A percentile compares a stretch with the other conserved stretches of the same genome.
Evolutionary conservation across 2,113 vertebrate species (phyloP).

Genomic region (Trichomycterus rosablanca): DNA sequence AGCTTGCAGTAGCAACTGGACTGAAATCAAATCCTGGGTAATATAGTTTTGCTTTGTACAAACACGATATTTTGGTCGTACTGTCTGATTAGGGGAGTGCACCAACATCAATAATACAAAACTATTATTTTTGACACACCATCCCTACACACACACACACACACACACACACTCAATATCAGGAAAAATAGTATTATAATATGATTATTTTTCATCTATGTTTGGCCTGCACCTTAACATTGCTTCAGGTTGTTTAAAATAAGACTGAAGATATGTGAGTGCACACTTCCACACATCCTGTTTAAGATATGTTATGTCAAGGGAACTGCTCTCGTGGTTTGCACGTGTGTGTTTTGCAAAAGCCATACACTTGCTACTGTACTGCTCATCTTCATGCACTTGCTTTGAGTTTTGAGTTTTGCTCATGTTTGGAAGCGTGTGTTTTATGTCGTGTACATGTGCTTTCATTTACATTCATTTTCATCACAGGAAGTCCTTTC

Average conservation of each 20-base stretch:
- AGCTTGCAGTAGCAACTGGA: not conserved
- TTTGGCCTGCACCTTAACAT: too few species aligned
- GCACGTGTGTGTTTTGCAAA: not conserved
- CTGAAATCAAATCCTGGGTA: not conserved
- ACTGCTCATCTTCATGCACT: not conserved
- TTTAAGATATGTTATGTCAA: conserved; percentile 1
- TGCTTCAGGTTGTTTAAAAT: too few species aligned
- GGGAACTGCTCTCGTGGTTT: not conserved
- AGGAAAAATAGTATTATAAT: too few species aligned
- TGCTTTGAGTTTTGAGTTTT: not conserved
- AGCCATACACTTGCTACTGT: not conserved
- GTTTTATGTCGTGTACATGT: not conserved
- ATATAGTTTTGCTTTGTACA: not conserved
- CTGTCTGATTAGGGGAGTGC: not conserved
- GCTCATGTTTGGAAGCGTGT: not conserved
- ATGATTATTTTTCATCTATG: too few species aligned
- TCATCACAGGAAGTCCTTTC: conserved; percentile 8
- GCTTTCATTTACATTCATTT: not conserved
- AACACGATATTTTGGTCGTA: not conserved
- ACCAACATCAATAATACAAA: too few species aligned
- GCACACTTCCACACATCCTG: conserved; percentile 1
- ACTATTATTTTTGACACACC: not conserved
- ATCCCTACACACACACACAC: too few species aligned
- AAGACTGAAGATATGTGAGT: not conserved
- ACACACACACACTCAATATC: too few species aligned